phyloP scores from a whole-genome alignment of 37 sponge, comb jelly and placozoan species.

The Oscarella lobularis region DNA sequence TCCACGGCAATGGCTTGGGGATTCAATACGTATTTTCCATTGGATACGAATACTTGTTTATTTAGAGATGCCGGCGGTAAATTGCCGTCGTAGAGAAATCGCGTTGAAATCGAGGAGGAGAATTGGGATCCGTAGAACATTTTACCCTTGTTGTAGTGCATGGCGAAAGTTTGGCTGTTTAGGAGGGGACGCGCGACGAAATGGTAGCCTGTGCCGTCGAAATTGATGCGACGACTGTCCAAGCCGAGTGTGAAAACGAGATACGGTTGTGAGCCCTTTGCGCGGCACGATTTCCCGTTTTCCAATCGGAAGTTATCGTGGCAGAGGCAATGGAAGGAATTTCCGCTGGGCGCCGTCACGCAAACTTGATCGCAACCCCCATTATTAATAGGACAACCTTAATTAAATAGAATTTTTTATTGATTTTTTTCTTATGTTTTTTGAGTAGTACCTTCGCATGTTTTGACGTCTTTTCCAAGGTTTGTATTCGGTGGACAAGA shows the following conservation, averaged over 20 bases:
- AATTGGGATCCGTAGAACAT: not conserved
- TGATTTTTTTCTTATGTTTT: not conserved
- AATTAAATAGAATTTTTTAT: not conserved
- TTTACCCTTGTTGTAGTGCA: not conserved
- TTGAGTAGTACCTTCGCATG: conserved; percentile 2
- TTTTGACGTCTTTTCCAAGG: not conserved
- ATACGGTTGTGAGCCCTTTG: not conserved
- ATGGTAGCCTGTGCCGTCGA: not conserved
- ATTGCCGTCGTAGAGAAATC: not conserved
- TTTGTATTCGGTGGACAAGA: not conserved
- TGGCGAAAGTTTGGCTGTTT: not conserved
- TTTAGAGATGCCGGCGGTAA: too few species aligned
- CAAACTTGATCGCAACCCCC: conserved; percentile 3
- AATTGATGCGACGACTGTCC: not conserved
- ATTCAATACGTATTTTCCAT: not conserved
- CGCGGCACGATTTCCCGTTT: not conserved
- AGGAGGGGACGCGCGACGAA: not conserved
- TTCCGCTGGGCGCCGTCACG: not conserved
- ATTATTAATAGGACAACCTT: conserved; percentile 5
- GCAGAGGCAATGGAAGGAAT: not conserved
- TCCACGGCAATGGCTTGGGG: not conserved
- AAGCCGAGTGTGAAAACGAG: not conserved
- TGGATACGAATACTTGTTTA: not conserved
- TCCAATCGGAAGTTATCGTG: conserved; percentile 1
- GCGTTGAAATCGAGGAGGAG: too few species aligned